Conservation (phyloP, 1,140 invertebrate genomes). For the Phymastichus coffea region DNA sequence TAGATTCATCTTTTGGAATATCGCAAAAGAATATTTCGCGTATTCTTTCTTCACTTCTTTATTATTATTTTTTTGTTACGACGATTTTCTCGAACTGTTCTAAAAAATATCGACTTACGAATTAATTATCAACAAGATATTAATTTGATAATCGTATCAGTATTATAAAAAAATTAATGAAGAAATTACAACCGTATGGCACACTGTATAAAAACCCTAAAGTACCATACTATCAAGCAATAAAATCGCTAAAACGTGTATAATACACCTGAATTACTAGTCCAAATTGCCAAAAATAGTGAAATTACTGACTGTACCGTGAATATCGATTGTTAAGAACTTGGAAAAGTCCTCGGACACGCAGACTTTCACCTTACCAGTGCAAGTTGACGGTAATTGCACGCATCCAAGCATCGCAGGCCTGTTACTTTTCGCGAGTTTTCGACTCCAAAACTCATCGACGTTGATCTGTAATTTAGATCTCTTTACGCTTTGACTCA, state of each 20-base stretch:
- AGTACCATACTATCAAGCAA: no score
- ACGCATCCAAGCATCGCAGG: conserved; percentile 42
- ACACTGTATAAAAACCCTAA: no score
- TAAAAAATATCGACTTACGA: no score
- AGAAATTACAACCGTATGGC: no score
- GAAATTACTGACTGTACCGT: conserved; percentile 48
- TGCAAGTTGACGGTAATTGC: conserved; percentile 40
- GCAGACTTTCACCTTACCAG: conserved; percentile 45
- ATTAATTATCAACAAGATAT: no score
- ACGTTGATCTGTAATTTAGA: conserved; percentile 1
- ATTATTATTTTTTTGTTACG: not conserved
- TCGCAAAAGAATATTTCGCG: conserved; percentile 10
- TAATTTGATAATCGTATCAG: no score
- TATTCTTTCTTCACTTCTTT: conserved; percentile 6
- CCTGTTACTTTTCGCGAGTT: conserved; percentile 34
- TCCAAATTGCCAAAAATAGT: conserved; percentile 31
- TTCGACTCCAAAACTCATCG: conserved; percentile 40
- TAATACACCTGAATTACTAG: not conserved
- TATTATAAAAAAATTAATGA: no score
- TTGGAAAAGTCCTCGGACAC: conserved; percentile 49
- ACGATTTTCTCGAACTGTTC: no score
- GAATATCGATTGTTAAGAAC: conserved; percentile 46
- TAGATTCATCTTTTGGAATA: conserved; percentile 26
- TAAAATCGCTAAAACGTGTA: no score
- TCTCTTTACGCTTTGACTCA: conserved; percentile 19